Base-by-base conservation (phyloP, 1,140 invertebrate genomes). In the Aricia agestis region DNA sequence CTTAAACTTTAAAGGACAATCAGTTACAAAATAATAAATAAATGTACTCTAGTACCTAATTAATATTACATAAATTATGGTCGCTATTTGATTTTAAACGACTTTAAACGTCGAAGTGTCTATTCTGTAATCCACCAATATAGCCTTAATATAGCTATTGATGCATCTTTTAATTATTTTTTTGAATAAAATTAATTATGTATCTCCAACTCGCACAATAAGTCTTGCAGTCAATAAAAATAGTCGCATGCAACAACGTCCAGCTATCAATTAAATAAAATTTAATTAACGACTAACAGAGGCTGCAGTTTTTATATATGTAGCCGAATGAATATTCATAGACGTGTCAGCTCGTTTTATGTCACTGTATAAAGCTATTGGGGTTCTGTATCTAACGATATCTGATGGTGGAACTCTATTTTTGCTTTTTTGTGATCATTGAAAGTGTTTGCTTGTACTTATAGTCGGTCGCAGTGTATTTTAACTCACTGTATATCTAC, bases 281-380 rank as follows among this genome's bases (percentile, higher is more conserved):
- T 80, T 78, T 74, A 76, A 78, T 78, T 78, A 78, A 72, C 68
- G 70, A 76, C 72, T 73, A 72, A 76, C 74, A 74, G 71, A 63
- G 67, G 72, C 68, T 69, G 69, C 31, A 72, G 73, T 80, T 80
- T 78, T 78, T 78, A 80, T 80, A 80, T 78, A 71, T 71, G 73
- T 75, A 75, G 75, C 72, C 77, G 73, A 71, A 72, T 83, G 80
- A 82, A 83, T 83, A 83, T 83, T 80, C 82, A 83, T 83, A 74
- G 74, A 66, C 71, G 72, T 69, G 71, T 74, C 73, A 72, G 67
- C 72, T 73, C 67, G 74, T 71, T 78, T 76, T 68, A 76, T 72
- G 75, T 78, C 74, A 67, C 69, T 68, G 70, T 69, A 72, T 71
- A 66, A 72, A 74, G 61, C 61, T 67, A 58, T 74, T 74, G 59